phyloP scores from a whole-genome alignment of 2,113 vertebrate genomes.

The Antechinus flavipes region DNA sequence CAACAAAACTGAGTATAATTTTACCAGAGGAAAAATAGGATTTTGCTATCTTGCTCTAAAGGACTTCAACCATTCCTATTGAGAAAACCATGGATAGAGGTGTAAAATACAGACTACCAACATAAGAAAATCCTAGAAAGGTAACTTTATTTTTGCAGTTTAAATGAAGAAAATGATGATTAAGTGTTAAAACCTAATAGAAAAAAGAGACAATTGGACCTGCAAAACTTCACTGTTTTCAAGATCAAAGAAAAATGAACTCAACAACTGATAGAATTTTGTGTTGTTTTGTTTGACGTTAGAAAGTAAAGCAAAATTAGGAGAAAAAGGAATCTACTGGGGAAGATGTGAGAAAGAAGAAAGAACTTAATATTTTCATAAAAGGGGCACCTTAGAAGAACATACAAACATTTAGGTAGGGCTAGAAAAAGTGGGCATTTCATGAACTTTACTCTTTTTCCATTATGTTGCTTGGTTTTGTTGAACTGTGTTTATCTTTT shows the following conservation, averaged over 20 bases:
- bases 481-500: no score
- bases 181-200: not conserved
- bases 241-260: not conserved
- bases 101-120: not conserved
- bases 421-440: not conserved
- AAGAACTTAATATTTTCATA: not conserved
- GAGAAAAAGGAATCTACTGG: not conserved
- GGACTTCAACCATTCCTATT: not conserved
- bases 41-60: not conserved
- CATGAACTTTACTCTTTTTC: not conserved
- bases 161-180: not conserved
- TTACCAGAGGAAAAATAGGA: no score
- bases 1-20: not conserved
- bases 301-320: not conserved
- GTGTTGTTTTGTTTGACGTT: not conserved
- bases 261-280: not conserved
- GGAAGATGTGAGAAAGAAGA: not conserved
- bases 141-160: not conserved
- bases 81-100: not conserved
- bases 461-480: not conserved
- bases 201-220: not conserved
- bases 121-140: not conserved
- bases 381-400: not conserved
- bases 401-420: not conserved
- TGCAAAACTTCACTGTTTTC: not conserved